phyloP scores from a whole-genome alignment of 2,888 invertebrate genomes.

The Bugulina stolonifera region DNA sequence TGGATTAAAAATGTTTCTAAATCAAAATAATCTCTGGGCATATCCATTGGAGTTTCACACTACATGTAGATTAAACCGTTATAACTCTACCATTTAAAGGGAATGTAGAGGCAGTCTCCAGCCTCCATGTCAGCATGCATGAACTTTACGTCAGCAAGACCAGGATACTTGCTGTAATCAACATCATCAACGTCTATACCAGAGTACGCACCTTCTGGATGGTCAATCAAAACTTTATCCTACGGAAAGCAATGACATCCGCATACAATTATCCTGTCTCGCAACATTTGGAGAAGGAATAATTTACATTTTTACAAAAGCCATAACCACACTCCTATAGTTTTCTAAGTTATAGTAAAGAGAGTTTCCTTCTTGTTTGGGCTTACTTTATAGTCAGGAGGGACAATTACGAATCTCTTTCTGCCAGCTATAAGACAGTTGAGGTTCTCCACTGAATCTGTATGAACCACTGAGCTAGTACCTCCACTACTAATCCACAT shows the following conservation, averaged over 20 bases:
- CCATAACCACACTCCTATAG: too few species aligned
- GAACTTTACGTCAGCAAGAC: slow-evolving; percentile 41
- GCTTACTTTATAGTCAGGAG: slow-evolving; percentile 32
- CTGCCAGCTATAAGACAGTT: slow-evolving; percentile 47
- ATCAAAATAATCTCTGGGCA: too few species aligned
- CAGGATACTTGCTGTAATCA: slow-evolving; percentile 44
- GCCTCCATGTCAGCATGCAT: slow-evolving; percentile 39
- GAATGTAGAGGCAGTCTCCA: slow-evolving; percentile 49
- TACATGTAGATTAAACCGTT: too few species aligned
- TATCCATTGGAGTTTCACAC: too few species aligned
- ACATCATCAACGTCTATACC: slow-evolving; percentile 50
- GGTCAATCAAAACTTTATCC: slow-evolving; percentile 34
- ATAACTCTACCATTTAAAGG: slow-evolving; percentile 45
- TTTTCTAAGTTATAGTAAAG: too few species aligned
- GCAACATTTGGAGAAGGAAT: too few species aligned
- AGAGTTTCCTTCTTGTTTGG: too few species aligned
- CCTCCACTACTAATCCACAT: slow-evolving; percentile 53
- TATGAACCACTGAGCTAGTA: slow-evolving; percentile 51
- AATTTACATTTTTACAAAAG: too few species aligned
- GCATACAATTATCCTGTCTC: too few species aligned
- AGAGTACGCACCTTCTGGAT: slow-evolving; percentile 45
- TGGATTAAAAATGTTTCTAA: too few species aligned
- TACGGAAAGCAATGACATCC: background rate
- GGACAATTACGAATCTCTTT: slow-evolving; percentile 46
- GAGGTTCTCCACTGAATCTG: slow-evolving; percentile 50